phyloP scores from a whole-genome alignment of 2,888 invertebrate genomes.

The Drosophila pseudotakahashii region DNA sequence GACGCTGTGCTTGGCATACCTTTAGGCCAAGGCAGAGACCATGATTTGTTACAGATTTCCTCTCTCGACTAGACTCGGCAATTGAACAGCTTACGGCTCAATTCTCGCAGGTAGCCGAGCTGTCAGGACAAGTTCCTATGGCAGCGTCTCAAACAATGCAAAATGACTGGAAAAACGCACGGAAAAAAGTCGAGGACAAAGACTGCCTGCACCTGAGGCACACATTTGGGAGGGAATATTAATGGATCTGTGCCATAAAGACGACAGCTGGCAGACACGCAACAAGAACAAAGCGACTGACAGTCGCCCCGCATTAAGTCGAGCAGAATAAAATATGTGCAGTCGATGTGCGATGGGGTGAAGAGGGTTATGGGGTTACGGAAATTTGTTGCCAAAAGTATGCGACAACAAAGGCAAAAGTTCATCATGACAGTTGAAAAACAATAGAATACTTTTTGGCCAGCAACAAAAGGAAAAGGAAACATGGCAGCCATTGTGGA shows the following conservation, averaged over 20 bases:
- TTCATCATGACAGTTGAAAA: constrained; percentile 67
- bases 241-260: constrained; percentile 75
- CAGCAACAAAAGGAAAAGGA: constrained; percentile 64
- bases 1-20: constrained; percentile 31
- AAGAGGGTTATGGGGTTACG: constrained; percentile 51
- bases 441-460: constrained; percentile 70
- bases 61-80: constrained; percentile 50
- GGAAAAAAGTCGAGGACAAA: constrained; percentile 18
- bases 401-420: constrained; percentile 70
- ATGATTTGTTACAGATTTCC: constrained; percentile 72
- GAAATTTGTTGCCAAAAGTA: constrained; percentile 74
- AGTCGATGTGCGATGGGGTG: constrained; percentile 39
- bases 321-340: constrained; percentile 75
- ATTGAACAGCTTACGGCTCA: constrained; percentile 62
- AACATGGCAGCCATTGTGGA: constrained; percentile 69
- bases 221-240: constrained; percentile 55
- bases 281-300: constrained; percentile 58
- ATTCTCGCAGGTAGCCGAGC: constrained; percentile 46
- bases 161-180: constrained; percentile 41
- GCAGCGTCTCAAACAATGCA: constrained; percentile 60
- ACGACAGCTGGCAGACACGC: constrained; percentile 74
- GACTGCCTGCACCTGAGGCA: constrained; percentile 62
- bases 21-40: constrained; percentile 49
- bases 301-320: constrained; percentile 65
- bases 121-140: constrained; percentile 50